These are phyloP conservation scores for Sebastes flavidus DNA, from an alignment of 2,797 vertebrate genomes.

Conservation along the genomic window DNA sequence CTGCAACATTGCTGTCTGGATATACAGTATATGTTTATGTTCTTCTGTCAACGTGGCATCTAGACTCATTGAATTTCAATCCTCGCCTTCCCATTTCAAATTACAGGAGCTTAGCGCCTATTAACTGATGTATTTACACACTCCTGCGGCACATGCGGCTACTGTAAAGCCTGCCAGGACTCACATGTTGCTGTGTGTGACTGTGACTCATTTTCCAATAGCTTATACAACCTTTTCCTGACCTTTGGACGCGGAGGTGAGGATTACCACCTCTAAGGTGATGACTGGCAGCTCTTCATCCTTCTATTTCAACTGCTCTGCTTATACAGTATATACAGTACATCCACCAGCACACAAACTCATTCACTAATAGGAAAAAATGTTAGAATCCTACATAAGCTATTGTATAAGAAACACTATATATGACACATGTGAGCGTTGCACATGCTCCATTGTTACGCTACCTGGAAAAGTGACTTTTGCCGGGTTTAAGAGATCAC, in stretches of 20 bases:
- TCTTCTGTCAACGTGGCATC: slow-evolving; percentile 11
- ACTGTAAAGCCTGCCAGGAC: slow-evolving; percentile 43
- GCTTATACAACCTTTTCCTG: slow-evolving; percentile 54
- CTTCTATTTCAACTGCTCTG: slow-evolving; percentile 31
- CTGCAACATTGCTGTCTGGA: neutral
- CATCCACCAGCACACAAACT: neutral
- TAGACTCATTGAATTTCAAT: neutral
- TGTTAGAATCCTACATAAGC: neutral
- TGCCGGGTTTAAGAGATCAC: slow-evolving; percentile 57
- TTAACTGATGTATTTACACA: slow-evolving; percentile 45
- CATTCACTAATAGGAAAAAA: slow-evolving; percentile 1
- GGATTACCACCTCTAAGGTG: slow-evolving; percentile 64
- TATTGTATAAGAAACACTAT: slow-evolving; percentile 3
- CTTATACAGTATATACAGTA: neutral
- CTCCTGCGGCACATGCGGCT: slow-evolving; percentile 29
- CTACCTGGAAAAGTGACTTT: slow-evolving; percentile 51
- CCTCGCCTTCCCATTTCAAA: slow-evolving; percentile 32
- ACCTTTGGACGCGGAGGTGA: slow-evolving; percentile 54
- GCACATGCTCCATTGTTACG: slow-evolving; percentile 40
- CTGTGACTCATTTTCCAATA: slow-evolving; percentile 78
- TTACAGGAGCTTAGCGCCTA: slow-evolving; percentile 52
- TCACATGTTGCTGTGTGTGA: slow-evolving; percentile 61
- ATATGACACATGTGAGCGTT: neutral
- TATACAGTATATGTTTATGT: neutral
- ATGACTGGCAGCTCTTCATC: slow-evolving; percentile 62